These are phyloP conservation scores for Eutrigla gurnardus DNA, from an alignment of 2,797 vertebrate genomes.

Conservation along the genomic window DNA sequence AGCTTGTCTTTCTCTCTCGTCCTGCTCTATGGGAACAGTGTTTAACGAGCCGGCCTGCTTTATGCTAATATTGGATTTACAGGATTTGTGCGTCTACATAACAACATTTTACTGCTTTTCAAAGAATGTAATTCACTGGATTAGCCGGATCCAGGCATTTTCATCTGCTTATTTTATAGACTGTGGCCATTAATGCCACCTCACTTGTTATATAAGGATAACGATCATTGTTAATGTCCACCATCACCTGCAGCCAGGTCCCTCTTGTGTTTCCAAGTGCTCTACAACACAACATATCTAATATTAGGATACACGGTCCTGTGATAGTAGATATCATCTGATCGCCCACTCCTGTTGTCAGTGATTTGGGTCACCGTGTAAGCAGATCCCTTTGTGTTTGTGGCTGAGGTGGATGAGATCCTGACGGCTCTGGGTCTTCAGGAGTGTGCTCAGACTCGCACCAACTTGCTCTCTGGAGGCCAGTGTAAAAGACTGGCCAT, in stretches of 20 bases:
- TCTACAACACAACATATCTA: not conserved
- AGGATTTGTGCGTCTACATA: not conserved
- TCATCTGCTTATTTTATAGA: not conserved
- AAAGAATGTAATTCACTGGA: not conserved
- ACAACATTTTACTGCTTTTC: not conserved
- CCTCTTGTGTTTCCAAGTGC: not conserved
- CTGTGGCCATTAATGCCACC: not conserved
- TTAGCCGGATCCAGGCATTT: not conserved
- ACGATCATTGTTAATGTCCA: not conserved
- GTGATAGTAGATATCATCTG: not conserved
- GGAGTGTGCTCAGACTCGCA: constrained; percentile 94
- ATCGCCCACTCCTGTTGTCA: not conserved
- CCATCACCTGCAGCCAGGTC: constrained; percentile 6
- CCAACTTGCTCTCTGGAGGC: constrained; percentile 91
- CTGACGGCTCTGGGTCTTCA: constrained; percentile 95
- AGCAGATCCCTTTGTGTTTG: constrained; percentile 13
- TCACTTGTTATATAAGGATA: not conserved
- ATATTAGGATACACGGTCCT: not conserved
- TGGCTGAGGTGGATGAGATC: constrained; percentile 93
- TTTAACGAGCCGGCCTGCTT: not conserved
- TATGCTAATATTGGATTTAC: not conserved
- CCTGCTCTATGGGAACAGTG: too few relatives aligned
- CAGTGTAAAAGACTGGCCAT: constrained; percentile 98
- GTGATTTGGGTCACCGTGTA: not conserved
- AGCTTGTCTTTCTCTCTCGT: too few relatives aligned